Base-by-base conservation (phyloP, 2,888 invertebrate species). In the Callimorpha dominula region DNA sequence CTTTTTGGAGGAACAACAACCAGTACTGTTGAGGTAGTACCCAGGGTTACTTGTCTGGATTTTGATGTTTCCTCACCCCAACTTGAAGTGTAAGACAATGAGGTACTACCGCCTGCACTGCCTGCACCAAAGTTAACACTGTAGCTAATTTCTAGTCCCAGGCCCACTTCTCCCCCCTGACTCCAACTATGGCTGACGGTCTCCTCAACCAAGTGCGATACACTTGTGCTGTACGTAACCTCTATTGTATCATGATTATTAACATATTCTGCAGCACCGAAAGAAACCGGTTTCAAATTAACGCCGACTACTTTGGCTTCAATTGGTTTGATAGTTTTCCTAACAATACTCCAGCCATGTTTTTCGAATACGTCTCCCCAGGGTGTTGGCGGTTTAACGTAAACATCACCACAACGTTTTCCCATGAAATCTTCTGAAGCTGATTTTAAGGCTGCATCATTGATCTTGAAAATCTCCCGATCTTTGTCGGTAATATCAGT, bases 341-440 rank as follows among this genome's bases (percentile, higher is more conserved):
- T 17, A 42, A 54, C 42, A n/a, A n/a, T 11, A 6, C 42, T 0
- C 67, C 67, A 67, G 12, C 42, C n/a, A 67, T 54, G 31, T 67
- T 67, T 1, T 17, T 40, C 0, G 12, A n/a, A 67, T 17, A n/a
- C n/a, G n/a, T 67, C 52, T 52, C 52, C 54, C 52, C 42, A 54
- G 0, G 14, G 11, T 1, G 68, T 68, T 9, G 68, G 68, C 20
- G 46, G 31, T 68, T 68, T 54, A n/a, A 67, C 11, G 40, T 40
- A 67, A 15, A 67, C 54, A 67, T 54, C 42, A 5, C 8, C 11
- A 4, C 67, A 67, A 11, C n/a, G 11, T 67, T 54, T 67, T 54
- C 67, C 67, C 54, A 42, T 54, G 42, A 14, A 67, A 54, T 42
- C 31, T 65, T 31, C 31, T 49, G 49, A 20, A 15, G 65, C 65